Evolutionary conservation across 2,888 invertebrate species (phyloP).

Genomic region (Clusia tigrina): DNA sequence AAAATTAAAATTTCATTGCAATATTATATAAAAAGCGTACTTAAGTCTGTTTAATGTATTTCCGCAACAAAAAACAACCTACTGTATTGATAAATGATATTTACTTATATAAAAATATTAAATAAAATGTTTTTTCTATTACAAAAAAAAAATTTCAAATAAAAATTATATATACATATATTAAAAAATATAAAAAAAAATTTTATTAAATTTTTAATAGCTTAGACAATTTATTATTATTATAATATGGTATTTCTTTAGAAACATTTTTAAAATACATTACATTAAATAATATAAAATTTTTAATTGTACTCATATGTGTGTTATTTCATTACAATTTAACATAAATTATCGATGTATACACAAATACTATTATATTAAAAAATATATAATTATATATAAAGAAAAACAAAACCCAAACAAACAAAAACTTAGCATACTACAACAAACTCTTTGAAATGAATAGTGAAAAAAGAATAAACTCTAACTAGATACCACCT

Average conservation of each 20-base stretch:
- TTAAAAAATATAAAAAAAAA: slow-evolving; percentile 5
- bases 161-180: neutral
- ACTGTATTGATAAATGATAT: neutral
- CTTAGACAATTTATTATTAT: slow-evolving; percentile 7
- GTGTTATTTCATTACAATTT: too few species aligned
- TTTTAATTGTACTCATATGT: too few species aligned
- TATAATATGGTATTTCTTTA: too few species aligned
- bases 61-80: slow-evolving; percentile 1
- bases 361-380: too few species aligned
- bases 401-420: neutral
- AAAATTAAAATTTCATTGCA: neutral
- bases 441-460: too few species aligned
- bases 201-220: slow-evolving; percentile 4
- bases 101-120: slow-evolving; percentile 4
- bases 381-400: too few species aligned
- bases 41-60: slow-evolving; percentile 3
- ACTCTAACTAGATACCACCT: neutral
- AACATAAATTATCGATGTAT: too few species aligned
- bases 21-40: too few species aligned
- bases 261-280: too few species aligned
- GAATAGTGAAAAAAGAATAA: too few species aligned
- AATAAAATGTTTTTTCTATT: slow-evolving; percentile 7
- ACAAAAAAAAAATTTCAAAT: neutral
- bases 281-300: too few species aligned
- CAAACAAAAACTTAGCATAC: neutral